These are phyloP conservation scores for Polypedilum vanderplanki DNA, from an alignment of 1,140 invertebrate species.

Conservation along the genomic window DNA sequence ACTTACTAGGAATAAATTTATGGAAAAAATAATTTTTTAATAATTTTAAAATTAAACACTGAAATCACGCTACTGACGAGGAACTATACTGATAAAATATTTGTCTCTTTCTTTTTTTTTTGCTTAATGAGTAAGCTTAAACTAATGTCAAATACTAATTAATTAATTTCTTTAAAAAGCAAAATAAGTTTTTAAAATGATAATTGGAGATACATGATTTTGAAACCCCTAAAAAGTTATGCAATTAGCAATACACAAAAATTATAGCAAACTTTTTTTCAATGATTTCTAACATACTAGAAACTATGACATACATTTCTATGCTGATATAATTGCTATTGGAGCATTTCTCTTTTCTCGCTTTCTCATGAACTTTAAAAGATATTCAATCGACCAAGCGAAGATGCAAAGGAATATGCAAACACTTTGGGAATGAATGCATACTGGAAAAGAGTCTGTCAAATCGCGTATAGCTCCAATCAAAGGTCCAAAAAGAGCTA, in stretches of 20 bases:
- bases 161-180: too few species aligned
- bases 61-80: conserved; percentile 10
- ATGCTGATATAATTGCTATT: conserved; percentile 24
- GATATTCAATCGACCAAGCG: conserved; percentile 61
- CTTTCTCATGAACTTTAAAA: conserved; percentile 38
- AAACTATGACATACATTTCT: background rate
- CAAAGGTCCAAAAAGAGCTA: conserved; percentile 59
- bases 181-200: too few species aligned
- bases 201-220: too few species aligned
- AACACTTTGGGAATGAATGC: conserved; percentile 62
- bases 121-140: background rate
- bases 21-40: background rate
- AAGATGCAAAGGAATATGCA: conserved; percentile 58
- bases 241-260: background rate
- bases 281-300: background rate
- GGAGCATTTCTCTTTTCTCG: conserved; percentile 26
- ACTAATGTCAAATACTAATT: background rate
- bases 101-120: background rate
- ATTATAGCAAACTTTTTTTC: background rate
- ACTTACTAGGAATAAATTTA: too few species aligned
- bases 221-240: background rate
- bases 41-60: background rate
- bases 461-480: conserved; percentile 63
- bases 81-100: background rate
- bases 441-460: conserved; percentile 59